A percentile compares a stretch with the other conserved stretches of the same genome.
Conservation (phyloP, 2,113 vertebrate genomes). For the Ctenodactylus gundi region DNA sequence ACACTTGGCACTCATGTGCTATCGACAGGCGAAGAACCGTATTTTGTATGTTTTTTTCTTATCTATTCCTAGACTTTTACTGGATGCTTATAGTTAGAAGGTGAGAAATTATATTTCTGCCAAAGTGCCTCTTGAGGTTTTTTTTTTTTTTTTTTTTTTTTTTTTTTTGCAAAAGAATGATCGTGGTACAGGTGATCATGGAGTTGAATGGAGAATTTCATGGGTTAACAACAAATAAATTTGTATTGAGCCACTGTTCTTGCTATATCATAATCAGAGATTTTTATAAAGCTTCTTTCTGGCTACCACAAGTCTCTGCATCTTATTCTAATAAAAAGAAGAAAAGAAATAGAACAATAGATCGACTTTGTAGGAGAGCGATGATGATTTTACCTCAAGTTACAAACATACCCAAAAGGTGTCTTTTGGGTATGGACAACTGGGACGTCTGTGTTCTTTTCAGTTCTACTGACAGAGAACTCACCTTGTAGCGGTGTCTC, state of each 20-base stretch:
- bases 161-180: too few relatives aligned
- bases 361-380: neutral
- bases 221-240: neutral
- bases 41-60: neutral
- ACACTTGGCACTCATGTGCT: neutral
- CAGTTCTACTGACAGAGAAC: neutral
- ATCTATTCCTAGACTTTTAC: neutral
- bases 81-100: neutral
- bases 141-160: too few relatives aligned
- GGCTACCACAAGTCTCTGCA: neutral
- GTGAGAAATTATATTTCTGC: neutral
- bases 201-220: neutral
- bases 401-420: neutral
- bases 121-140: neutral
- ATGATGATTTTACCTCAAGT: neutral
- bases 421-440: neutral
- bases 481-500: neutral
- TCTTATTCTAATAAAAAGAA: neutral
- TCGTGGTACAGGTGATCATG: too few relatives aligned
- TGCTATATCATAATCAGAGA: neutral
- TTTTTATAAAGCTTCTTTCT: neutral
- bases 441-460: neutral
- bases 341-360: neutral
- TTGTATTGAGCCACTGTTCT: neutral
- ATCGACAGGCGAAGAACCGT: neutral